Evolutionary conservation across 2,797 vertebrate genomes (phyloP), one percentile per base, ranked within the genome.

Genomic region (Sebastolobus alascanus): DNA sequence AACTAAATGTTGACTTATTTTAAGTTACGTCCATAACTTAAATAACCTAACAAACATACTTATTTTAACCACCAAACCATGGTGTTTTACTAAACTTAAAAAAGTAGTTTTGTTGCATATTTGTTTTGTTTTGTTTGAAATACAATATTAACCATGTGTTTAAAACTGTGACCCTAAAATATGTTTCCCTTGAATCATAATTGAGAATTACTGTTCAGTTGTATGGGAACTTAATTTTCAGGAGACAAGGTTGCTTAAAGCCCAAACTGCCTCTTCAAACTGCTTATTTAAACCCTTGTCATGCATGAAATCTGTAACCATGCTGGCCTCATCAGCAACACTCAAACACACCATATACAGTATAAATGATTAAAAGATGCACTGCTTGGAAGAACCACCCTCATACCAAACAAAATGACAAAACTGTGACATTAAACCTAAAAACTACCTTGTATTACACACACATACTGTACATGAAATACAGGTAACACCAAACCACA

Each of bases 401-500:
- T 55, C 27, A 55, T 3, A 3, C 10, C 6, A 63, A 22, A 54
- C 16, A 3, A 58, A 31, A 13, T 5, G 35, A 66, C 6, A 40
- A 52, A 64, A n/a, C 16, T 7, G 22, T 40, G 61, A 29, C 50
- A 29, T 27, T 27, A 60, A 70, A 46, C 43, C 43, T 46, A 46
- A 46, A 46, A 18, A 1, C 22, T 5, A n/a, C 40, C 14, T 60
- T 11, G 10, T 16, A 8, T 18, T 14, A 40, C 55, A 59, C 55
- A 52, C 31, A 3, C 55, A 33, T 20, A 43, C 18, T 3, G 60
- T n/a, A 25, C 5, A 6, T 54, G 12, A 73, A 38, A 68, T 14
- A 27, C 54, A 54, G 61, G 77, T 77, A 29, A 46, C 52, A 58
- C 11, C 14, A 64, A 73, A 70, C 73, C 73, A 46, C 31, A 31